Base-by-base conservation (phyloP, 2,113 vertebrate genomes). In the Syrrhaptes paradoxus region DNA sequence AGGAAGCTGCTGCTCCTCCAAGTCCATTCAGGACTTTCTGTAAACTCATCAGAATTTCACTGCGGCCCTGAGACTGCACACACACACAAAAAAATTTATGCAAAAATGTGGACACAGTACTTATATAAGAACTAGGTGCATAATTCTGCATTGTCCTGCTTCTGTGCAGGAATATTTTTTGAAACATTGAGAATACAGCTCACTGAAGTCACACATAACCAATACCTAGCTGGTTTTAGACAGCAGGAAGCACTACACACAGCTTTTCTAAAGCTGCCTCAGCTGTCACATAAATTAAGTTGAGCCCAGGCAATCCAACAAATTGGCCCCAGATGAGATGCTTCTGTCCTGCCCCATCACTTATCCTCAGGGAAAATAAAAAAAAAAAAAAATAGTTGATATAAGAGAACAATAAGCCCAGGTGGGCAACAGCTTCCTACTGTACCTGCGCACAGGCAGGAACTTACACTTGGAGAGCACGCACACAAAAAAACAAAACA, bases 21-120 rank as follows among this genome's bases (percentile, higher is more conserved):
- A 99, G 97, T 13, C 99, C 99, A 34, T 91, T 98, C 11, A 99
- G 98, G 52, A 99, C 99, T 93, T 99, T 99, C 98, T 99, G 99
- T 57, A 99, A 97, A 90, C 99, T 99, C 98, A 99, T 98, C 68
- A 99, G 98, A 93, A 99, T 99, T 97, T 99, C 99, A 94, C 98
- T 99, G 96, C 99, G 98, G 43, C 99, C 99, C 97, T 99, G 99
- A 84, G 99, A 99, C 99, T 99, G 92, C 15, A 97, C 6, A 88
- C 8, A 89, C 31, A 72, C 31, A 83, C 9, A 75, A 14, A 73
- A 72, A 94, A 28, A 49, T 41, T 54, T 11, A 48, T 20, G 45
- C 5, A 92, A 85, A 93, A 72, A 43, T 2, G 21, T 7, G 13
- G 32, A 46, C 17, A 55, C 12, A 12, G 19, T 11, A 74, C 17